Percentiles rank a stretch among this genome's conserved stretches.
Evolutionary conservation across 1,140 invertebrate species (phyloP).

Genomic region (Periplaneta americana): DNA sequence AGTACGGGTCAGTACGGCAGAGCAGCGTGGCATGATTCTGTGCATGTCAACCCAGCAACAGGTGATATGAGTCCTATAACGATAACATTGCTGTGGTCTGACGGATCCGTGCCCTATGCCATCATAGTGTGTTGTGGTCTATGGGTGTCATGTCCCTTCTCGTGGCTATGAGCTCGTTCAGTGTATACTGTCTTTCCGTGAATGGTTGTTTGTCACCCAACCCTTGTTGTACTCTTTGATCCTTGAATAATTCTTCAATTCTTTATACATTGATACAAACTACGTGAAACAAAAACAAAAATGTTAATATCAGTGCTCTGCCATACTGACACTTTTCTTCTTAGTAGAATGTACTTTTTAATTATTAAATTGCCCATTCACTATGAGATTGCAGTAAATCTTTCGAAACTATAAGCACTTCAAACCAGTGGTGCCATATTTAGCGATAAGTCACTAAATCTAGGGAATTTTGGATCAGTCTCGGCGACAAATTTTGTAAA

Average conservation of each 20-base stretch:
- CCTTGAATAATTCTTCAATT: not conserved
- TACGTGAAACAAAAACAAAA: not conserved
- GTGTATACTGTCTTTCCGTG: not conserved
- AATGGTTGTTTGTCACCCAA: not conserved
- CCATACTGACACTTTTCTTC: not conserved
- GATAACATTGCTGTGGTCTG: not conserved
- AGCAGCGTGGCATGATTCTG: not conserved
- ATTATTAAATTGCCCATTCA: not conserved
- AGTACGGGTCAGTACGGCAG: slow-evolving; percentile 22
- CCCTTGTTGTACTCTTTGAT: not conserved
- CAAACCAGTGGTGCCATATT: too few relatives aligned
- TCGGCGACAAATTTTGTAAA: too few relatives aligned
- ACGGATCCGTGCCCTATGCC: not conserved
- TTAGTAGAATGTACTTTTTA: not conserved
- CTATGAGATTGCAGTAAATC: not conserved
- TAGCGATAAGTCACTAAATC: too few relatives aligned
- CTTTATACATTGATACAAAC: not conserved
- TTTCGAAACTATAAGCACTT: too few relatives aligned
- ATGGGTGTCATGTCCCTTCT: not conserved
- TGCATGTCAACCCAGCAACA: slow-evolving; percentile 6
- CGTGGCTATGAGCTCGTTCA: not conserved
- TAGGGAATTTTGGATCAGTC: too few relatives aligned
- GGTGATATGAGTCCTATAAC: slow-evolving; percentile 1
- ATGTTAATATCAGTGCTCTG: not conserved
- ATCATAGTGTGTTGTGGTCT: not conserved